Conservation (phyloP, 2,888 invertebrate species). For the Cephus rjabovi region DNA sequence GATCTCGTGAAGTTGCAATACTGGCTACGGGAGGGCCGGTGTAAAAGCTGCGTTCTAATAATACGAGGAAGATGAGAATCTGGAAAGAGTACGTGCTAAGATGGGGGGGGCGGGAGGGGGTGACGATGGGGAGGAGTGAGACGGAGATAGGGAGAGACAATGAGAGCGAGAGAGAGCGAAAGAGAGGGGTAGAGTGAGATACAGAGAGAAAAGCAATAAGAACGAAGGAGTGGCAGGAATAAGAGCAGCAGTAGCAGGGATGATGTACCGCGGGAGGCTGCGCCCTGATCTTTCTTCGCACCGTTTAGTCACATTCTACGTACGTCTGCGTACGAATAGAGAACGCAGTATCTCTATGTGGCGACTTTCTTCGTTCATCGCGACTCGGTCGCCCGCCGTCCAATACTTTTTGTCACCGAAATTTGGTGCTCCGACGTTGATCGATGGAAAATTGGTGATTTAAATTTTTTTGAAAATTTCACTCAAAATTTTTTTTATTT, state of each 20-base stretch:
- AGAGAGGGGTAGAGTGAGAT: constrained; percentile 15
- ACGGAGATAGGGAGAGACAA: constrained; percentile 11
- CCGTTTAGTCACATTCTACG: constrained; percentile 48
- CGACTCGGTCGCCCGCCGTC: not conserved
- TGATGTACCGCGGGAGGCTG: constrained; percentile 58
- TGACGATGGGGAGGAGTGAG: constrained; percentile 1
- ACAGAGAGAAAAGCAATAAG: constrained; percentile 18
- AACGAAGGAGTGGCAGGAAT: not conserved
- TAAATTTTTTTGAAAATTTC: too few relatives aligned
- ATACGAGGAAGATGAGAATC: constrained; percentile 34
- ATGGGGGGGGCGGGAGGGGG: not conserved
- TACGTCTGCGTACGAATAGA: not conserved
- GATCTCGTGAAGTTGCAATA: not conserved
- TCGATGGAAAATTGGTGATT: not conserved
- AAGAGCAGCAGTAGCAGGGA: constrained; percentile 13
- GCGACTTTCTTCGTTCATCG: not conserved
- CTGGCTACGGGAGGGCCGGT: not conserved
- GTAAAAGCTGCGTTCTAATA: constrained; percentile 47
- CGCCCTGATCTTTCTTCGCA: constrained; percentile 54
- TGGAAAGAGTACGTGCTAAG: constrained; percentile 12
- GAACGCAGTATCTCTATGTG: not conserved
- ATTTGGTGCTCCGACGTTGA: not conserved
- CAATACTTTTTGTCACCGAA: not conserved
- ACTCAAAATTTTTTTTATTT: too few relatives aligned
- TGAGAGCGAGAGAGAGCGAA: constrained; percentile 18